Percentiles rank a stretch among this genome's conserved stretches.
Conservation (phyloP, 2,797 vertebrate genomes). For the Pampus argenteus region DNA sequence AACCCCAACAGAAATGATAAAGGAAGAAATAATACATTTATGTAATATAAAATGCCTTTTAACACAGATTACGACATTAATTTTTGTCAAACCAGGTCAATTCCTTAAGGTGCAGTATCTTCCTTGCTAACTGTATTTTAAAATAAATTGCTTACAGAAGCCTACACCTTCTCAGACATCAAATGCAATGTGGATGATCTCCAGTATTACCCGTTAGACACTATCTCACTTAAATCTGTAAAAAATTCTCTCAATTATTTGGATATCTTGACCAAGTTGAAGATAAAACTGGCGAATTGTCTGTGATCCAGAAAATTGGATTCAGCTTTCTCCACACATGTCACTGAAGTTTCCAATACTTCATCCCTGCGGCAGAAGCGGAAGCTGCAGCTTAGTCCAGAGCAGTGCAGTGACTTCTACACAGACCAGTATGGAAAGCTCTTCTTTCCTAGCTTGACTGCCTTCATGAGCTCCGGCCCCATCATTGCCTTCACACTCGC, state of each 20-base stretch:
- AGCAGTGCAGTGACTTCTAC: conserved; percentile 96
- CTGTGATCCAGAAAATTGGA: not conserved
- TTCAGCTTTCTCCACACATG: not conserved
- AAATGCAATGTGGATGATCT: not conserved
- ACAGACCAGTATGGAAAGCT: conserved; percentile 91
- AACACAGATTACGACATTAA: not conserved
- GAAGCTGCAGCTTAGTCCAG: conserved; percentile 91
- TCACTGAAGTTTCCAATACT: conserved; percentile 2
- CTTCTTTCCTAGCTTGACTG: conserved; percentile 92
- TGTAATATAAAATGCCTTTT: not conserved
- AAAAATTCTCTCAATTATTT: not conserved
- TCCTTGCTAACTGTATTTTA: not conserved
- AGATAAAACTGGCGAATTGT: not conserved
- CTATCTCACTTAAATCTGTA: not conserved
- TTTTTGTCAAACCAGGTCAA: not conserved
- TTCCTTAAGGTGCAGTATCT: not conserved
- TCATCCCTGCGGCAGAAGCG: conserved; percentile 82
- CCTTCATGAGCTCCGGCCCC: conserved; percentile 96
- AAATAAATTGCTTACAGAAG: not conserved
- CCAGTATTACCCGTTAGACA: not conserved
- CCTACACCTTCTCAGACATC: not conserved
- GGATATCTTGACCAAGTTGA: not conserved
- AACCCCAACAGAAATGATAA: not conserved
- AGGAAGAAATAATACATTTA: not conserved
- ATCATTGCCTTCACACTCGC: conserved; percentile 89